Percentiles rank a stretch among this genome's conserved stretches.
phyloP scores from a whole-genome alignment of 2,888 invertebrate genomes.

The Erebia palarica region DNA sequence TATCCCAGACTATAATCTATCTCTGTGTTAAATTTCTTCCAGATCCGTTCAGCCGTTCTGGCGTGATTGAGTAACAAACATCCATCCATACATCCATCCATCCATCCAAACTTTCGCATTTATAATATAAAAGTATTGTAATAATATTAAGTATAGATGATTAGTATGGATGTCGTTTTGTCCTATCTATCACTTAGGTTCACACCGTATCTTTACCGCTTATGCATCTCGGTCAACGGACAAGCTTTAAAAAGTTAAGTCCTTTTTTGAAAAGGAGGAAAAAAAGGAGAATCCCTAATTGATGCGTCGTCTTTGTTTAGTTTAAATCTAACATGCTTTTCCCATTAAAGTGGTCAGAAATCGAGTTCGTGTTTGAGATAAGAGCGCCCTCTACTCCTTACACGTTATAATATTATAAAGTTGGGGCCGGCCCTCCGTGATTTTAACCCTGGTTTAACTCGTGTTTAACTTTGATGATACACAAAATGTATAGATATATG shows the following conservation, averaged over 20 bases:
- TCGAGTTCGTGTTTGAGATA: conserved; percentile 75
- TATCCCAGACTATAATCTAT: no score
- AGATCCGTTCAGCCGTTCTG: no score
- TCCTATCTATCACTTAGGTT: conserved; percentile 4
- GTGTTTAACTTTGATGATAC: conserved; percentile 37
- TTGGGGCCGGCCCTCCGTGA: conserved; percentile 56
- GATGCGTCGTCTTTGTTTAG: conserved; percentile 84
- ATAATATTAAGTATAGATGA: no score
- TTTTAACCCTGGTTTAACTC: conserved; percentile 73
- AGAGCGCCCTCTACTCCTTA: conserved; percentile 80
- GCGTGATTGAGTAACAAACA: no score
- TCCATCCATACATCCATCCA: no score
- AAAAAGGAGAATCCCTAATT: conserved; percentile 75
- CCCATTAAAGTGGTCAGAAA: conserved; percentile 83
- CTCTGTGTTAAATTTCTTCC: no score
- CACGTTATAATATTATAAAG: conserved; percentile 80
- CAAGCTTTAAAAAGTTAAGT: conserved; percentile 77
- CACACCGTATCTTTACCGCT: not conserved
- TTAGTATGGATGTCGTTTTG: not conserved
- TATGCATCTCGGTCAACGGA: conserved; percentile 71
- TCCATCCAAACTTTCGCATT: no score
- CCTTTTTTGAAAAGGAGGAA: conserved; percentile 65
- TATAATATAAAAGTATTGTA: no score
- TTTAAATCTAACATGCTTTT: conserved; percentile 83
- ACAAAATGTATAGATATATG: not conserved